A percentile compares a stretch with the other conserved stretches of the same genome.
Evolutionary conservation across 2,113 vertebrate species (phyloP).

Genomic region (Nibea albiflora): DNA sequence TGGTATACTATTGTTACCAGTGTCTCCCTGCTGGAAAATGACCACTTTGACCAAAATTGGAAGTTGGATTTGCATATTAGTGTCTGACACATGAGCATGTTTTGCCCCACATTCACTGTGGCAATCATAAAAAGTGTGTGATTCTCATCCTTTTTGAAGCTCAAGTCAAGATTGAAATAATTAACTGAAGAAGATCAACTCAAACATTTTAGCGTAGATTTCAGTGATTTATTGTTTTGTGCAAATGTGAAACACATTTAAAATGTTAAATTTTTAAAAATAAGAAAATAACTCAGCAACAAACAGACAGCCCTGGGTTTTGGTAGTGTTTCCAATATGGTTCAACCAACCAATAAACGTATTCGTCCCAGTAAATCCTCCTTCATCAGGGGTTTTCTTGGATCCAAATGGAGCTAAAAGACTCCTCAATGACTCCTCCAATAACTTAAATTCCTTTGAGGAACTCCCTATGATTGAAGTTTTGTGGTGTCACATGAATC

Average conservation of each 20-base stretch:
- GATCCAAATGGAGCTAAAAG: neutral
- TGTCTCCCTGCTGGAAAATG: neutral
- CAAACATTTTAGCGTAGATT: neutral
- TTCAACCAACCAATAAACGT: neutral
- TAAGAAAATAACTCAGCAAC: constrained; percentile 8
- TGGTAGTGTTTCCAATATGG: neutral
- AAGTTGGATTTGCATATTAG: no score
- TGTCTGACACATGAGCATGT: neutral
- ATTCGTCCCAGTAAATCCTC: neutral
- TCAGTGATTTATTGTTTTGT: constrained; percentile 27
- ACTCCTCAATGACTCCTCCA: neutral
- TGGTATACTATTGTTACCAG: neutral
- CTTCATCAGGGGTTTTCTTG: neutral
- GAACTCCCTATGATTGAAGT: neutral
- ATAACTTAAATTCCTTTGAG: neutral
- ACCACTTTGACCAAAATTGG: neutral
- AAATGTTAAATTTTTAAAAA: neutral
- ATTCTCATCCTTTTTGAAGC: neutral
- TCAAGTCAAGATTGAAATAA: neutral
- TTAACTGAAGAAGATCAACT: neutral
- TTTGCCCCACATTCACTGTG: neutral
- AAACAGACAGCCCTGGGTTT: neutral
- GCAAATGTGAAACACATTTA: neutral
- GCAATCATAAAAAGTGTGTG: neutral
- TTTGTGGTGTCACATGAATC: neutral